phyloP scores from a whole-genome alignment of 2,113 vertebrate genomes.

The Toxostoma redivivum region DNA sequence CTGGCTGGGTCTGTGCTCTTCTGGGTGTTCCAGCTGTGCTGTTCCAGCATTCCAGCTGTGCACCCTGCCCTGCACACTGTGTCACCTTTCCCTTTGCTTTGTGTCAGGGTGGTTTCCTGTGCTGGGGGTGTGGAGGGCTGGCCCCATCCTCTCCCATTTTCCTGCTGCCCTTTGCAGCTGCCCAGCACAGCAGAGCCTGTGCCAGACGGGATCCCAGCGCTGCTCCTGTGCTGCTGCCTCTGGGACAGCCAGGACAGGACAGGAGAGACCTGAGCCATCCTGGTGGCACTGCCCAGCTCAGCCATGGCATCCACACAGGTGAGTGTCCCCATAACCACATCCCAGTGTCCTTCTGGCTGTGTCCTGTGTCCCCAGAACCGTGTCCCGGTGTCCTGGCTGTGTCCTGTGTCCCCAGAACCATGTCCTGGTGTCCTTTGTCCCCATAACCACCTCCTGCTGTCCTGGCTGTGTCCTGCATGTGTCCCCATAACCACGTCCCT shows the following conservation, averaged over 20 bases:
- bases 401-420: too few species aligned
- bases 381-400: too few species aligned
- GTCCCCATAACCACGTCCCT: too few species aligned
- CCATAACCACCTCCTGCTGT: too few species aligned
- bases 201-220: rapidly evolving
- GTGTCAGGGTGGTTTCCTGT: not conserved
- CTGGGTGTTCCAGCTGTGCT: not conserved
- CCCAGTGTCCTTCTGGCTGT: too few species aligned
- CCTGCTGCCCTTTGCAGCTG: not conserved
- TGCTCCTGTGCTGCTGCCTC: rapidly evolving
- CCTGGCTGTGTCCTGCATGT: too few species aligned
- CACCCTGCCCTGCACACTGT: not conserved
- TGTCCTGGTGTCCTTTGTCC: too few species aligned
- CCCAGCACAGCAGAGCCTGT: rapidly evolving
- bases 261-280: rapidly evolving
- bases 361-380: too few species aligned
- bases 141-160: not conserved
- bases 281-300: not conserved
- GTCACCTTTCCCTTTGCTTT: not conserved
- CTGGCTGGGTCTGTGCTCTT: rapidly evolving
- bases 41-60: rapidly evolving
- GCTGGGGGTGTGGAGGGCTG: not conserved
- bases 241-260: too few species aligned
- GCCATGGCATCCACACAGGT: not conserved
- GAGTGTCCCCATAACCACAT: not conserved